These are phyloP conservation scores for Danaus plexippus DNA, from an alignment of 1,140 invertebrate species.

Conservation along the genomic window DNA sequence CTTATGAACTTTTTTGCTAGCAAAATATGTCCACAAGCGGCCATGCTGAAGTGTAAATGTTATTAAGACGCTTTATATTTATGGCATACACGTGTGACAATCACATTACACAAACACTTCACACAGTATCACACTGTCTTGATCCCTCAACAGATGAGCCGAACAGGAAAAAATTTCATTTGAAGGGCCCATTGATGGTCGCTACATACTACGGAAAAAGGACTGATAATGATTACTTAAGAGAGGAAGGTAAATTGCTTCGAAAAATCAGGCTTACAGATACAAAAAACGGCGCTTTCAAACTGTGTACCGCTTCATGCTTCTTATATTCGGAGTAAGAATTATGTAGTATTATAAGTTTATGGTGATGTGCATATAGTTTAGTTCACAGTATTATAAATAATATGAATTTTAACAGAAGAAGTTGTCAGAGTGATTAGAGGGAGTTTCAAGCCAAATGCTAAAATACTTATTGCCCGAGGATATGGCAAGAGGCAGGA, in stretches of 20 bases:
- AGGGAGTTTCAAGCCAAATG: too few relatives aligned
- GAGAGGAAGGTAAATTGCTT: constrained; percentile 51
- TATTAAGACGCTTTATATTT: constrained; percentile 4
- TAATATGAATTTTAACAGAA: not conserved
- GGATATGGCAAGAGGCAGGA: too few relatives aligned
- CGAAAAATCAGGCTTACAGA: constrained; percentile 16
- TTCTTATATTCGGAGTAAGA: not conserved
- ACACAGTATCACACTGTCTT: constrained; percentile 11
- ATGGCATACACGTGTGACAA: not conserved
- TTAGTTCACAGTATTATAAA: constrained; percentile 3
- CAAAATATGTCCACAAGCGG: not conserved
- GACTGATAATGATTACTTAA: constrained; percentile 42
- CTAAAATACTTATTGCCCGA: too few relatives aligned
- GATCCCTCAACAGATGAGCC: constrained; percentile 27
- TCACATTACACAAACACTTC: constrained; percentile 3
- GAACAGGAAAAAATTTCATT: constrained; percentile 32
- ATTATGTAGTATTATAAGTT: not conserved
- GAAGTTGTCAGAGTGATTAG: not conserved
- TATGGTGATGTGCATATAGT: not conserved
- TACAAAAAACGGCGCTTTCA: constrained; percentile 7
- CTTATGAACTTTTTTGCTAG: not conserved
- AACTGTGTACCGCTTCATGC: not conserved
- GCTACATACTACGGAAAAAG: constrained; percentile 54
- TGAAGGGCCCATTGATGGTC: constrained; percentile 39
- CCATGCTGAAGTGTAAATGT: constrained; percentile 4